Base-by-base conservation (phyloP, 2,113 vertebrate genomes). In the Myiozetetes cayanensis region DNA sequence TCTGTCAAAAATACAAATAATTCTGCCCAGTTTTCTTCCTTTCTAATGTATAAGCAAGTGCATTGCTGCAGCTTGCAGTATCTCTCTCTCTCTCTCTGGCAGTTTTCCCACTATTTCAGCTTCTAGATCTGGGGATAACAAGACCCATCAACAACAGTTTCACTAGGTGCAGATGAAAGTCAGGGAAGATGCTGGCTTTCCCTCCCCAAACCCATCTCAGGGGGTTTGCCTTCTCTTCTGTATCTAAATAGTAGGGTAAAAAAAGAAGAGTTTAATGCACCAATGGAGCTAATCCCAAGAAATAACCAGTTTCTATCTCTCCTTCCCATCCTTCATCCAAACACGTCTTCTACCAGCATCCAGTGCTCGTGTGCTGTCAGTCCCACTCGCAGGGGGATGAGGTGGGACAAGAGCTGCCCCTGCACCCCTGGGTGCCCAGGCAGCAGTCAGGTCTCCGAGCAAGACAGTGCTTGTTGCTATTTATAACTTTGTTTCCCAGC, bases 401-500 rank as follows among this genome's bases (percentile, higher is more conserved):
- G 62, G 37, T 16, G 35, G 33, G 33, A 56, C 30, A 61, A 52
- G 53, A 84, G 71, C 9, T 56, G 58, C 4, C 13, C 12, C 14
- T 16, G 78, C 14, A 9, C 14, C 14, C 23, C 31, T 6, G 16
- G 7, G 9, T 18, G 18, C 55, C 44, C 41, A n/a, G 70, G 74
- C 41, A 81, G 59, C 3, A 0, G 27, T 19, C 55, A 39, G 52
- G 24, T 28, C 88, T 43, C 62, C 43, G 81, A n/a, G 14, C 47
- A 59, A 14, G 31, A 21, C 47, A 58, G 8, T 21, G 47, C n/a
- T 30, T 0, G 0, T 59, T 37, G 23, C 14, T 53, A 3, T 72
- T 71, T 49, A 18, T n/a, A 28, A 49, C 20, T 82, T 58, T 44
- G 13, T 30, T 86, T 68, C 25, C 30, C 53, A 43, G 15, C 12